Evolutionary conservation across 2,113 vertebrate species (phyloP), one percentile per base, ranked within the genome.

Genomic region (Orthonyx spaldingii): DNA sequence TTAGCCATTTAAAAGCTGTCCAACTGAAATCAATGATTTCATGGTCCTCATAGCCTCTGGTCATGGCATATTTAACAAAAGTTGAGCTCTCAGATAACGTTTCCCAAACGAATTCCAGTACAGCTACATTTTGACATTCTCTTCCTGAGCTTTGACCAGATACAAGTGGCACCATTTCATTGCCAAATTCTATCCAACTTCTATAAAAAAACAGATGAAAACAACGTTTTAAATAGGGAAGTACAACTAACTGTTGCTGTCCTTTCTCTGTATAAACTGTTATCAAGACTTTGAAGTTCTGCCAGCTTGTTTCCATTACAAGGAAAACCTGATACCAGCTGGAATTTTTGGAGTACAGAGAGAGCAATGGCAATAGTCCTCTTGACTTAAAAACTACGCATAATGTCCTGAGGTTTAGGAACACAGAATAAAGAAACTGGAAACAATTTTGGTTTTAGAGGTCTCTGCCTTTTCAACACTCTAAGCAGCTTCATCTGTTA

Each of bases 261-360:
- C 42, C 60, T 85, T 90, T 80, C 92, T 90, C 79, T 87, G 55
- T 80, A 30, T 77, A 86, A 94, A 82, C 88, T 81, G 56, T 92
- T 96, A 93, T 86, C 96, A 64, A 96, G 79, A 56, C 90, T 97
- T 81, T 95, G 94, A 94, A 95, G 94, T 85, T 74, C 94, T 93
- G 94, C 96, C 94, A 94, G 83, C 56, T 93, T 96, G 85, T 96
- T 96, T 97, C 93, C 94, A 93, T 95, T 96, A 92, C 93, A 96
- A 93, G 93, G 83, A 96, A 95, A 97, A 95, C 83, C 57, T 93
- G 88, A 95, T 97, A 95, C 30, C 91, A 90, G 91, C 84, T 94
- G 95, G 91, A 96, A 92, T 93, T 94, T 97, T 70, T 92, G 80
- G 72, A 94, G 86, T 59, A 84, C 86, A 89, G 86, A 86, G 79